Conservation (phyloP, 2,113 vertebrate genomes). For the Pangasianodon hypophthalmus region DNA sequence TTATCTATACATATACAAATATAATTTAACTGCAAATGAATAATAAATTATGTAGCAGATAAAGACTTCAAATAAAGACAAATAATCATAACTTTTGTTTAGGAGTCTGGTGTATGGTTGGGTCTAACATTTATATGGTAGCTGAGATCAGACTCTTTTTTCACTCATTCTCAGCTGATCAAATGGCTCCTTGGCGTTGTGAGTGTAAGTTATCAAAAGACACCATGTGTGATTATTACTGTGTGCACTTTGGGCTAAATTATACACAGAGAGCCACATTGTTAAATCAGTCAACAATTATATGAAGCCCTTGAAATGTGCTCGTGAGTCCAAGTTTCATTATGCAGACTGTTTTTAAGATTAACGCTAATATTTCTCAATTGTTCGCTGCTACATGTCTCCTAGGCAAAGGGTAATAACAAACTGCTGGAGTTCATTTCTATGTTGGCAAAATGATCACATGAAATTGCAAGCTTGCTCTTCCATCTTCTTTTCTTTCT, state of each 20-base stretch:
- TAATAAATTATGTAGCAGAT: not conserved
- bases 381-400: slow-evolving; percentile 32
- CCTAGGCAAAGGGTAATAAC: slow-evolving; percentile 56
- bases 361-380: slow-evolving; percentile 30
- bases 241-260: slow-evolving; percentile 54
- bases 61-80: slow-evolving; percentile 49
- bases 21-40: not conserved
- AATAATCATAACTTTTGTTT: slow-evolving; percentile 56
- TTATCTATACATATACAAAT: not conserved
- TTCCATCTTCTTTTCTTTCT: not conserved
- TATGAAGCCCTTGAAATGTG: slow-evolving; percentile 48
- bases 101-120: slow-evolving; percentile 6
- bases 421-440: slow-evolving; percentile 55
- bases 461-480: slow-evolving; percentile 31
- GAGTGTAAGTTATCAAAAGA: slow-evolving; percentile 52
- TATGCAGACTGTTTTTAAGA: slow-evolving; percentile 50
- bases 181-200: slow-evolving; percentile 31
- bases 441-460: slow-evolving; percentile 48
- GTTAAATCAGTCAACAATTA: slow-evolving; percentile 52
- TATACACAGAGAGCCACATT: slow-evolving; percentile 49
- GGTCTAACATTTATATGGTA: slow-evolving; percentile 16
- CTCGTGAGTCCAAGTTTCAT: slow-evolving; percentile 40
- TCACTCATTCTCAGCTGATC: slow-evolving; percentile 39
- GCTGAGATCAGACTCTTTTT: slow-evolving; percentile 41
- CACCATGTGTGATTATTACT: slow-evolving; percentile 47